These are phyloP conservation scores for Cephalopholis sonnerati DNA, from an alignment of 2,113 vertebrate species.

Conservation along the genomic window DNA sequence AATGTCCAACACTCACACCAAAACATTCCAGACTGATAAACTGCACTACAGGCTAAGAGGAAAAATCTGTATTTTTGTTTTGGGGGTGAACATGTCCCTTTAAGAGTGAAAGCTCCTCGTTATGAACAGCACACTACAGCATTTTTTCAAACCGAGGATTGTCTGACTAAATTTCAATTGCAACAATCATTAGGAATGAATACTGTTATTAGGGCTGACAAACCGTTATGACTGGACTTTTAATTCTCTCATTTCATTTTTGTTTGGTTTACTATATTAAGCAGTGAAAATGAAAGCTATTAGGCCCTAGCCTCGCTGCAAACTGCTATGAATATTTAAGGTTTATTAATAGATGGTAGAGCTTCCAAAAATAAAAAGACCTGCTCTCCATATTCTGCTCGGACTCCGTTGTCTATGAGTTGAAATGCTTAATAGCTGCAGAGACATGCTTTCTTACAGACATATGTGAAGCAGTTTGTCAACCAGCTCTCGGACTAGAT, in stretches of 20 bases:
- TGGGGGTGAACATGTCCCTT: too few relatives aligned
- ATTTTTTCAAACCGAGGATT: neutral
- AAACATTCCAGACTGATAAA: too few relatives aligned
- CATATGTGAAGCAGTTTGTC: neutral
- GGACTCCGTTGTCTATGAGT: neutral
- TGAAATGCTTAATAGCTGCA: constrained; percentile 8
- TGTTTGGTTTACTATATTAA: constrained; percentile 53
- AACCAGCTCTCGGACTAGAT: neutral
- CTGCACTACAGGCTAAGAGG: too few relatives aligned
- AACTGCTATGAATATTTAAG: constrained; percentile 52
- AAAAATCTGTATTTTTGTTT: too few relatives aligned
- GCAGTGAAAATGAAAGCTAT: constrained; percentile 37
- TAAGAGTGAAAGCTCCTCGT: neutral
- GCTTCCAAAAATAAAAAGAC: constrained; percentile 1
- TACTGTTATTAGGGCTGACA: constrained; percentile 27
- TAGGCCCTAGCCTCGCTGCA: constrained; percentile 23
- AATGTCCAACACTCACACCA: too few relatives aligned
- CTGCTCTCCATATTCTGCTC: neutral
- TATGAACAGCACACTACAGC: neutral
- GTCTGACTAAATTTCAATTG: constrained; percentile 17
- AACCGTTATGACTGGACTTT: constrained; percentile 28
- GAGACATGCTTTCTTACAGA: neutral
- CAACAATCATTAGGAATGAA: constrained; percentile 31
- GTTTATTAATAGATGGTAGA: constrained; percentile 10
- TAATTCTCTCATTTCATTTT: constrained; percentile 30